A percentile compares a stretch with the other conserved stretches of the same genome.
phyloP scores from a whole-genome alignment of 2,797 vertebrate species.

The Menidia menidia region DNA sequence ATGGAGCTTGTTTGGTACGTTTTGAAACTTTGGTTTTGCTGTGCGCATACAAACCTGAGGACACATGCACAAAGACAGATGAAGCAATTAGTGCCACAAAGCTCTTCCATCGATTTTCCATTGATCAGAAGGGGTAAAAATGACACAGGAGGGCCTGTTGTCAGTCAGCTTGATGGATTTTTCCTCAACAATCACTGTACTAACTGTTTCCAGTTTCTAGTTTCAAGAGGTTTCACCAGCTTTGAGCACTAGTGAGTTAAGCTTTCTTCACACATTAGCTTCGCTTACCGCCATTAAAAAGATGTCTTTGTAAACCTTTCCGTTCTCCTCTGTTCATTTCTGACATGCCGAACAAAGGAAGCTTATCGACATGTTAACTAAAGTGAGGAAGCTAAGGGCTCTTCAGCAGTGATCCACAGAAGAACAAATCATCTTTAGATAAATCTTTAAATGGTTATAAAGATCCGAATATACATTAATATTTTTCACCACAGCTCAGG shows the following conservation, averaged over 20 bases:
- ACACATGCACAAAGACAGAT: slow-evolving; percentile 46
- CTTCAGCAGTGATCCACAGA: not conserved
- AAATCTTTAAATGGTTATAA: not conserved
- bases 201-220: not conserved
- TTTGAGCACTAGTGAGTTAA: not conserved
- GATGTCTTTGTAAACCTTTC: not conserved
- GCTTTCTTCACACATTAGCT: no score
- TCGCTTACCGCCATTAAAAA: no score
- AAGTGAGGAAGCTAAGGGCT: not conserved
- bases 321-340: no score
- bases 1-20: not conserved
- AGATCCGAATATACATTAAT: no score
- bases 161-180: slow-evolving; percentile 8
- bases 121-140: slow-evolving; percentile 47
- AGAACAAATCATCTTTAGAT: not conserved
- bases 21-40: slow-evolving; percentile 11
- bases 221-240: not conserved
- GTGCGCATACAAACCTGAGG: not conserved
- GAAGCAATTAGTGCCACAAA: slow-evolving; percentile 60
- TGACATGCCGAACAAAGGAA: no score
- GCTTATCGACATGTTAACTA: no score
- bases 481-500: no score
- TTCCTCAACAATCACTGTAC: not conserved
- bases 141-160: slow-evolving; percentile 15
- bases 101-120: slow-evolving; percentile 50